Percentiles rank a stretch among this genome's conserved stretches.
Conservation (phyloP, 2,113 vertebrate genomes). For the Arizona elegans region DNA sequence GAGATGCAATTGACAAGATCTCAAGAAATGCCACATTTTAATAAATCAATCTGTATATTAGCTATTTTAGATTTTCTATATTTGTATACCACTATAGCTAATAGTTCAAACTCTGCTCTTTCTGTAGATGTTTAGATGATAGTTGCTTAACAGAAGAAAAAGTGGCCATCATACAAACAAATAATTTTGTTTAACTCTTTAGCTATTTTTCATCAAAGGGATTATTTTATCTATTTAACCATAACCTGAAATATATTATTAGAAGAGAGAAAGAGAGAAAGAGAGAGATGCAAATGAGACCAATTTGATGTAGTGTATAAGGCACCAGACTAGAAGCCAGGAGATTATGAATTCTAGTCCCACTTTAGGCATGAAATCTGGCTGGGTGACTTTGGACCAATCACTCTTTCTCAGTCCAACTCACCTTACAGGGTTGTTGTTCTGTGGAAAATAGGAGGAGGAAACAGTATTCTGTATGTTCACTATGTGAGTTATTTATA, state of each 20-base stretch:
- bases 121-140: background rate
- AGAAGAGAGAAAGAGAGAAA: background rate
- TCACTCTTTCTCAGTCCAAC: too few relatives aligned
- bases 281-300: background rate
- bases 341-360: background rate
- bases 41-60: background rate
- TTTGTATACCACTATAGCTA: background rate
- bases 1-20: background rate
- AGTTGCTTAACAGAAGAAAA: background rate
- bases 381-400: background rate
- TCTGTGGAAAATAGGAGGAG: too few relatives aligned
- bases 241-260: background rate
- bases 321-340: too few relatives aligned
- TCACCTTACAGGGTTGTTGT: too few relatives aligned
- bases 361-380: background rate
- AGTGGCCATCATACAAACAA: background rate
- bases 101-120: background rate
- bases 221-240: background rate
- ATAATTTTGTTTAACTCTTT: background rate
- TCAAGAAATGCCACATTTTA: background rate
- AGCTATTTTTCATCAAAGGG: background rate
- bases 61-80: background rate
- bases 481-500: too few relatives aligned
- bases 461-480: too few relatives aligned
- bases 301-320: too few relatives aligned